Base-by-base conservation (phyloP, 1,140 invertebrate genomes). In the Colletes gigas region DNA sequence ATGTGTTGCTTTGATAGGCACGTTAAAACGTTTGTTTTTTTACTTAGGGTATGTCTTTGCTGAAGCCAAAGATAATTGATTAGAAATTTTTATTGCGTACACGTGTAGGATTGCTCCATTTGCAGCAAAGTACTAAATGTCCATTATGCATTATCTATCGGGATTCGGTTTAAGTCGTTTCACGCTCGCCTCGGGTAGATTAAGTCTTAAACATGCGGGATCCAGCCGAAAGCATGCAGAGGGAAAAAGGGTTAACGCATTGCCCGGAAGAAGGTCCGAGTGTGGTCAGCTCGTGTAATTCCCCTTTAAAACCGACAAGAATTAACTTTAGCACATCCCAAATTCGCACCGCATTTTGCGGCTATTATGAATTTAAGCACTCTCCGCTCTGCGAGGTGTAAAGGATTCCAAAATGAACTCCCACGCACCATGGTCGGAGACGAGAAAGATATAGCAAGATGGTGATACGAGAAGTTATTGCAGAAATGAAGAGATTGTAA, bases 271-370 rank as follows among this genome's bases (percentile, higher is more conserved):
- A 83, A 74, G 84, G 55, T 63, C 68, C 85, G 72, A 71, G 81
- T 74, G 78, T 75, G 81, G 81, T 84, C 86, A 81, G 70, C 85
- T 76, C 75, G 81, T 86, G 80, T 89, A 91, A 91, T 72, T 90
- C 90, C 89, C 82, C 85, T 89, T 87, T 84, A 88, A 89, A 91
- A 86, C 90, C 84, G 84, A 81, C 87, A 82, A 85, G 89, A 90
- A 91, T 90, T 90, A 90, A 89, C 86, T 89, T 90, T 81, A 84
- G 82, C 82, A 86, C 87, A 84, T 91, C 88, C 84, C 88, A 90
- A 89, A 90, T 91, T 90, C 86, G 82, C 90, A 85, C 84, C 88
- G 84, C 88, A 89, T 89, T 89, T 87, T 83, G 85, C 82, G 86
- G 86, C 88, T 85, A 83, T 89, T 89, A 89, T 89, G 88, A 89